Conservation (phyloP, 2,888 invertebrate species). For the Catocala nupta region DNA sequence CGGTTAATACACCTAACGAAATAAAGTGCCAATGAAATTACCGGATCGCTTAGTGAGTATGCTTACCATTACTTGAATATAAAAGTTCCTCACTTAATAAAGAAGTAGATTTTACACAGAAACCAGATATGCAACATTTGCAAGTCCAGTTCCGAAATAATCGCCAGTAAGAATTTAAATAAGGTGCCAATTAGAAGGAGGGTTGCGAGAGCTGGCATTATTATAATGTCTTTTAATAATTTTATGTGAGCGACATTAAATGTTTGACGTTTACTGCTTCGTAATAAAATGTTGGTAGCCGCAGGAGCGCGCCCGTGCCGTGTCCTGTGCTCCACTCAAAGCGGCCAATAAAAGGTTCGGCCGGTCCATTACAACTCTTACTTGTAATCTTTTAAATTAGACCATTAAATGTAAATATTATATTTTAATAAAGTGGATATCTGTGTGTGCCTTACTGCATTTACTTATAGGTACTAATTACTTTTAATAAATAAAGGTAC, state of each 20-base stretch:
- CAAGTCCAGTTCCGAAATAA: constrained; percentile 74
- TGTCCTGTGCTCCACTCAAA: constrained; percentile 28
- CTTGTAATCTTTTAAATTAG: constrained; percentile 41
- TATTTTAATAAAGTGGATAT: constrained; percentile 25
- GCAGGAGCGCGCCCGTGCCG: constrained; percentile 34
- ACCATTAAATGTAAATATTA: constrained; percentile 14
- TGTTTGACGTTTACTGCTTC: constrained; percentile 68
- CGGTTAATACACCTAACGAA: constrained; percentile 66
- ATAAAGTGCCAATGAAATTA: constrained; percentile 74
- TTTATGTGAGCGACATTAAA: constrained; percentile 70
- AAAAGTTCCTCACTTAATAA: constrained; percentile 79
- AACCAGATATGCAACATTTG: constrained; percentile 73
- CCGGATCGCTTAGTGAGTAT: constrained; percentile 71
- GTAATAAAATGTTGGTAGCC: constrained; percentile 63
- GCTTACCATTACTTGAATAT: constrained; percentile 73
- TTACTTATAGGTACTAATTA: background rate
- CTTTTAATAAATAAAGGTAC: no score
- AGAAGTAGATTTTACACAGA: constrained; percentile 77
- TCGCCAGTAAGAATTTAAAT: constrained; percentile 78
- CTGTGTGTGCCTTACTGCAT: constrained; percentile 9
- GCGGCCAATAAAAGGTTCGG: constrained; percentile 42
- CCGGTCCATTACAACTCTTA: constrained; percentile 33
- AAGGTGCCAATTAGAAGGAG: constrained; percentile 81
- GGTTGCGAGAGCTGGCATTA: constrained; percentile 64
- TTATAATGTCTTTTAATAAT: constrained; percentile 72